These are phyloP conservation scores for Anoplolepis gracilipes DNA, from an alignment of 1,140 invertebrate genomes.

Conservation along the genomic window DNA sequence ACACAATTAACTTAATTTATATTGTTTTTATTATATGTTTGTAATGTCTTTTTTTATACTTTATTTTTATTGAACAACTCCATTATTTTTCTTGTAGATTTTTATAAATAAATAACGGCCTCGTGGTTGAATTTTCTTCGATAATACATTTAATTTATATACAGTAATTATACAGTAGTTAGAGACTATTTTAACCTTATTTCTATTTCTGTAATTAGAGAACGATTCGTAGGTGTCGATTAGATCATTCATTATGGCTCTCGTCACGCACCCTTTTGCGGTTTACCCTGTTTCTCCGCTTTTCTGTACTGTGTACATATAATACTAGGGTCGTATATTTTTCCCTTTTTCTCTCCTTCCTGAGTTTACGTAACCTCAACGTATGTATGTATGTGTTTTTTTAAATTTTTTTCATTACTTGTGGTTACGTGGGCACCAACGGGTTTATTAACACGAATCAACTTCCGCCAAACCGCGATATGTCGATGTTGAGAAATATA, in stretches of 20 bases:
- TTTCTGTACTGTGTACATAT: background rate
- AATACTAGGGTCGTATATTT: background rate
- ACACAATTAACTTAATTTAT: no score
- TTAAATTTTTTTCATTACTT: conserved; percentile 41
- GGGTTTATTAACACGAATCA: conserved; percentile 39
- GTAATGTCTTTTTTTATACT: no score
- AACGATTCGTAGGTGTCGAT: conserved; percentile 44
- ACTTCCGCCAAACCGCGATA: conserved; percentile 33
- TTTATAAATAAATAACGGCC: background rate
- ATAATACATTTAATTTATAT: conserved; percentile 1
- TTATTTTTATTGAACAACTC: background rate
- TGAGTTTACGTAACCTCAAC: background rate
- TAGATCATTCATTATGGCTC: conserved; percentile 16
- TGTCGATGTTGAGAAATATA: conserved; percentile 33
- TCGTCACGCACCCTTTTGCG: conserved; percentile 33
- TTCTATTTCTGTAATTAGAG: background rate
- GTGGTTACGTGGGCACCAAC: background rate
- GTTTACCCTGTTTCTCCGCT: conserved; percentile 11
- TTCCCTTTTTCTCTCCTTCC: background rate
- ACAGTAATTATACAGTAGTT: background rate
- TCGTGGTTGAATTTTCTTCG: background rate
- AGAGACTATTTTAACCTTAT: conserved; percentile 6
- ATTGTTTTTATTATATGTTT: no score
- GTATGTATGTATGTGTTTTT: conserved; percentile 30
- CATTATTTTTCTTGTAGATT: background rate